A percentile compares a stretch with the other conserved stretches of the same genome.
Conservation (phyloP, 2,888 invertebrate species). For the Philereme vetulata region DNA sequence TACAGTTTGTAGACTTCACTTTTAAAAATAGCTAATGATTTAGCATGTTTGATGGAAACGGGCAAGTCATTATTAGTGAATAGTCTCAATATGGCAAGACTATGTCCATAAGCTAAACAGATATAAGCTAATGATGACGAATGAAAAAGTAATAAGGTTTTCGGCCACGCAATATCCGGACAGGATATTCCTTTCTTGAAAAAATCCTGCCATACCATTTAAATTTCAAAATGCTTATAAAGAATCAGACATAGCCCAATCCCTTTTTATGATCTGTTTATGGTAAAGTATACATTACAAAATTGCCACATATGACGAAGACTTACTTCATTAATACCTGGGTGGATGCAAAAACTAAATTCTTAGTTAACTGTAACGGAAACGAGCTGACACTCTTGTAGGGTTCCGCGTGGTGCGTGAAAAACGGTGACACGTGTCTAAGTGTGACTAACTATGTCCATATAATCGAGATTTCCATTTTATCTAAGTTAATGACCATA, state of each 20-base stretch:
- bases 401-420: constrained; percentile 35
- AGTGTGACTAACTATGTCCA: constrained; percentile 21
- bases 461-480: constrained; percentile 14
- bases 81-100: too few relatives aligned
- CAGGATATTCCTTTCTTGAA: constrained; percentile 21
- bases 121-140: background rate
- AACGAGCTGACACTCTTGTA: constrained; percentile 51
- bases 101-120: background rate
- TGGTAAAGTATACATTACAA: constrained; percentile 51
- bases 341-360: constrained; percentile 47
- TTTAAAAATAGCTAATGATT: too few relatives aligned
- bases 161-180: constrained; percentile 13
- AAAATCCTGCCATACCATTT: constrained; percentile 14
- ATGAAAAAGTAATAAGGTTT: constrained; percentile 10
- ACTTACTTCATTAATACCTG: constrained; percentile 48
- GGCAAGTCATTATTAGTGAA: too few relatives aligned
- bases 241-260: constrained; percentile 32
- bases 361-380: constrained; percentile 57
- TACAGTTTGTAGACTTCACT: too few relatives aligned
- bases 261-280: constrained; percentile 40
- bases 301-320: constrained; percentile 48
- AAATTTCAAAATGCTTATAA: constrained; percentile 15
- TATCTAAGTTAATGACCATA: constrained; percentile 4
- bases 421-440: constrained; percentile 19
- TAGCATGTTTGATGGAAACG: too few relatives aligned